These are phyloP conservation scores for Philypnodon macrostomus DNA, from an alignment of 2,797 vertebrate genomes.

Conservation along the genomic window DNA sequence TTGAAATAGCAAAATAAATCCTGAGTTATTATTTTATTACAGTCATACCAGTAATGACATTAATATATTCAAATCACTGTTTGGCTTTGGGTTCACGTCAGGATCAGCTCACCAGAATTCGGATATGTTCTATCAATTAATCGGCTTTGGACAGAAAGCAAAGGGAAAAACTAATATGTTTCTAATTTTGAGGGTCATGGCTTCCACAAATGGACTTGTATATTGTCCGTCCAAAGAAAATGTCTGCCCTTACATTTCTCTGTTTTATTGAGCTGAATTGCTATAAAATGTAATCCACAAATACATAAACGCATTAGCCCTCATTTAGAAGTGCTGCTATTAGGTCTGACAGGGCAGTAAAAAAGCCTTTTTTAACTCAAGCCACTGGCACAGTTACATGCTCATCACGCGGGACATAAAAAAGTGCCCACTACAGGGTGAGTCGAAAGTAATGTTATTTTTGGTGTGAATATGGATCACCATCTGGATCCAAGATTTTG, in stretches of 20 bases:
- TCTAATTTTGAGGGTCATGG: conserved; percentile 73
- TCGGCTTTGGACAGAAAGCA: conserved; percentile 59
- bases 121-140: conserved; percentile 76
- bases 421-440: conserved; percentile 32
- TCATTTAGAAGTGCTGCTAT: conserved; percentile 69
- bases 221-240: conserved; percentile 76
- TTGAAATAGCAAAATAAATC: conserved; percentile 14
- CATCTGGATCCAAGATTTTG: too few species aligned
- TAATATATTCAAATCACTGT: conserved; percentile 33
- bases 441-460: too few species aligned
- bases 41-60: too few species aligned
- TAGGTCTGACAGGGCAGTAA: conserved; percentile 63
- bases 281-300: conserved; percentile 75
- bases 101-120: conserved; percentile 64
- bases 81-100: conserved; percentile 51
- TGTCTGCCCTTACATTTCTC: conserved; percentile 70
- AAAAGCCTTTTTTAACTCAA: conserved; percentile 73
- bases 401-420: conserved; percentile 65
- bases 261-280: conserved; percentile 72
- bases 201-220: conserved; percentile 62
- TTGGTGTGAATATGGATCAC: too few species aligned
- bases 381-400: conserved; percentile 68
- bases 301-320: conserved; percentile 75
- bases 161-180: conserved; percentile 70
- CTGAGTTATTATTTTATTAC: conserved; percentile 16